Base-by-base conservation (phyloP, 2,113 vertebrate species). In the Cichladusa arquata region DNA sequence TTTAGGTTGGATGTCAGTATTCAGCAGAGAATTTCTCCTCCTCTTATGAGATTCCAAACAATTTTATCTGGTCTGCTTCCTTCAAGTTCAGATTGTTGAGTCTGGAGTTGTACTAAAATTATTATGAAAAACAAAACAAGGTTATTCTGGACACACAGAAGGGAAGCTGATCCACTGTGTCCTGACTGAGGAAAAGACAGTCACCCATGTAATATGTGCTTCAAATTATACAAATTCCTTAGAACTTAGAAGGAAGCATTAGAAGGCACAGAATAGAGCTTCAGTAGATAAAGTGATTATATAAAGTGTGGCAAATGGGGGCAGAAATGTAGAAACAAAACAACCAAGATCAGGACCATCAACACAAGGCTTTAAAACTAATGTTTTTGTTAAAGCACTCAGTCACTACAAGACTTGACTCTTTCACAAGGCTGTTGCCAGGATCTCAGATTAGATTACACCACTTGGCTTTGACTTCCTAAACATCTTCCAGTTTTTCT, bases 21-120 rank as follows among this genome's bases (percentile, higher is more conserved):
- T 66, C 64, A 83, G 58, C 29, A 34, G 64, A 93, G 34, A 92
- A 81, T 91, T 92, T 71, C 29, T 92, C 13, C 23, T 84, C 31
- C 58, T 90, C 33, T 61, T 53, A 2, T 26, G 28, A 62, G 15
- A 90, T 53, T 28, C 61, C 72, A 92, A 88, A 86, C 33, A 77
- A 58, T 83, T 94, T 94, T 88, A 92, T 92, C 94, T 92, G 33
- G 33, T 77, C 51, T 92, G 17, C 53, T 90, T 90, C 82, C 72
- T 82, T n/a, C 44, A 40, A 65, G 44, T 65, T n/a, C 65, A 86
- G 44, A 74, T 78, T 89, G 61, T 92, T 91, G 91, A 92, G 77
- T 93, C 86, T 91, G 33, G 60, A 89, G 45, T 67, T 71, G 44
- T 61, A 91, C 73, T 67, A 67, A 92, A 88, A 93, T 69, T 45